Evolutionary conservation across 2,888 invertebrate species (phyloP).

Genomic region (Noctua comes): DNA sequence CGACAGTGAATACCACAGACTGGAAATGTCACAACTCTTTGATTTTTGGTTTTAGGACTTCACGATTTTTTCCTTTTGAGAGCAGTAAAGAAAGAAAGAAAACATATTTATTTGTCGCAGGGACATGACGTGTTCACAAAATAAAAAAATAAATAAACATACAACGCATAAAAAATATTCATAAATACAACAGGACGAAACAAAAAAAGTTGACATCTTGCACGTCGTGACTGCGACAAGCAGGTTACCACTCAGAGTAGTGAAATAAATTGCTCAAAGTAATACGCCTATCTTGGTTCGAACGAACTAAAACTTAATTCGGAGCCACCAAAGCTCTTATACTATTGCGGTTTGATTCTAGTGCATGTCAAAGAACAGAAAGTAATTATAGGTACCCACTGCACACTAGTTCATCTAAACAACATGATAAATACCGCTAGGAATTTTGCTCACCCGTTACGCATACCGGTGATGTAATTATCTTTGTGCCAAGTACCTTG

Average conservation of each 20-base stretch:
- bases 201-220: too few relatives aligned
- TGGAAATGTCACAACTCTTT: not conserved
- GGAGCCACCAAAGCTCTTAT: not conserved
- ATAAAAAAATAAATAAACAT: too few relatives aligned
- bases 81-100: too few relatives aligned
- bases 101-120: too few relatives aligned
- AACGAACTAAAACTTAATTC: too few relatives aligned
- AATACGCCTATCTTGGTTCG: not conserved
- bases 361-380: not conserved
- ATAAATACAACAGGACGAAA: too few relatives aligned
- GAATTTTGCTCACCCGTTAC: conserved; percentile 28
- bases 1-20: not conserved
- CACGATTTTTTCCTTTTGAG: not conserved
- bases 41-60: not conserved
- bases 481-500: conserved; percentile 5
- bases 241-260: too few relatives aligned
- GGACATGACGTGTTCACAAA: too few relatives aligned
- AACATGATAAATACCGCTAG: conserved; percentile 20
- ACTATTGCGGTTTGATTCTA: not conserved
- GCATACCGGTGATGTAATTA: conserved; percentile 26
- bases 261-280: not conserved
- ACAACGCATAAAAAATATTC: too few relatives aligned
- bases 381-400: not conserved
- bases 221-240: too few relatives aligned
- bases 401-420: not conserved